Conservation (phyloP, 30 jellyfish, hydroid and myxozoan species). For the Cassiopea xamachana region DNA sequence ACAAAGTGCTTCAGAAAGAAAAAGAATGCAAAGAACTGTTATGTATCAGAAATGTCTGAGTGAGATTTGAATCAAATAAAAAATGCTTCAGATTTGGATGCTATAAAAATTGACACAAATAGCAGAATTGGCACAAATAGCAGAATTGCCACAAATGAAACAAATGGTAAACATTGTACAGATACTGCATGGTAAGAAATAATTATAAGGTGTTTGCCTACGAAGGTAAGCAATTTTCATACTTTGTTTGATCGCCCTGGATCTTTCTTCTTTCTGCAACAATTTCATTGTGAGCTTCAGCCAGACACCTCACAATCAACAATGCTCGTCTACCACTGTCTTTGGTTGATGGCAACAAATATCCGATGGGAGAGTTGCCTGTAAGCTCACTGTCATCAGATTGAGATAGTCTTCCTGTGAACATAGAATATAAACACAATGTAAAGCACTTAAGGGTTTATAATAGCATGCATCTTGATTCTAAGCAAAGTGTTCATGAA, state of each 20-base stretch:
- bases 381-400: constrained; percentile 13
- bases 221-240: not conserved
- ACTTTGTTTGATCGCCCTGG: constrained; percentile 26
- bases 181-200: not conserved
- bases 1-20: too few relatives aligned
- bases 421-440: not conserved
- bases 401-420: not conserved
- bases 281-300: constrained; percentile 34
- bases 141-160: too few relatives aligned
- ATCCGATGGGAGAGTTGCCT: constrained; percentile 35
- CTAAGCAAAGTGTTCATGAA: too few relatives aligned
- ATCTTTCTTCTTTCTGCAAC: constrained; percentile 15
- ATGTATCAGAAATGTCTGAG: too few relatives aligned
- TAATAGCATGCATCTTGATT: too few relatives aligned
- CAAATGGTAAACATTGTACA: too few relatives aligned
- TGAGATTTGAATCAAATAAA: too few relatives aligned
- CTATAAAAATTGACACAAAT: too few relatives aligned
- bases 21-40: too few relatives aligned
- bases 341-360: constrained; percentile 29
- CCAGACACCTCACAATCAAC: constrained; percentile 9
- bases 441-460: too few relatives aligned
- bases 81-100: too few relatives aligned
- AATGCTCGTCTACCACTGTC: constrained; percentile 22
- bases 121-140: too few relatives aligned
- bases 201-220: not conserved